Base-by-base conservation (phyloP, 2,888 invertebrate genomes). In the Nysson spinosus region DNA sequence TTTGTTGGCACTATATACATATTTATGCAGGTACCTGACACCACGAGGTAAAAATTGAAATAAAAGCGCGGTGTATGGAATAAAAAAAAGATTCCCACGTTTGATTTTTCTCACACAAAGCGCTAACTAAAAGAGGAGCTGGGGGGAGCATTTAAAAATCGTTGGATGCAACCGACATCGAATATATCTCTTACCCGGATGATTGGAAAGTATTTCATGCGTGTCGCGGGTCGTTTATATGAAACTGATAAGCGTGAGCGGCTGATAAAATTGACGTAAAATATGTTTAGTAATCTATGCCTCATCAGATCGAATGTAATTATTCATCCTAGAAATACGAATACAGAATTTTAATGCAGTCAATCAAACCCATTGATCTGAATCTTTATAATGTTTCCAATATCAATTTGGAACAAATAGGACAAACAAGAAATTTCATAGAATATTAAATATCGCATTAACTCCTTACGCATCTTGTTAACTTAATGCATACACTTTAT, bases 141-240 rank as follows among this genome's bases (percentile, higher is more conserved):
- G 37, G 5, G 7, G n/a, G 32, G 11, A 9, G 20, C 11, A 39
- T 9, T 20, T n/a, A 4, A 14, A 30, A 40, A 19, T 47, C 34
- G 39, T 5, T 17, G 49, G 26, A 26, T 57, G 63, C 47, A 35
- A 49, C 28, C 62, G 66, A 70, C 56, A 56, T 61, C 44, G 49
- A 52, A 49, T 28, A 39, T 50, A 71, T 66, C 66, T 57, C 37
- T 14, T 40, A 12, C 66, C 66, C 66, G 71, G 65, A 70, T 71
- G 40, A 66, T 37, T 43, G 66, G 44, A 37, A 62, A 42, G 42
- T 66, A 56, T 61, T 56, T 51, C 51, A 46, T 28, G 65, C 54
- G 46, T 51, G 50, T 24, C 49, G 43, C 47, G 35, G 44, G 32
- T 34, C 34, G 22, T 34, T 40, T 37, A 20, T 9, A 55, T 46